Percentiles rank a stretch among this genome's conserved stretches.
Evolutionary conservation across 2,113 vertebrate species (phyloP).

Genomic region (Podiceps cristatus): DNA sequence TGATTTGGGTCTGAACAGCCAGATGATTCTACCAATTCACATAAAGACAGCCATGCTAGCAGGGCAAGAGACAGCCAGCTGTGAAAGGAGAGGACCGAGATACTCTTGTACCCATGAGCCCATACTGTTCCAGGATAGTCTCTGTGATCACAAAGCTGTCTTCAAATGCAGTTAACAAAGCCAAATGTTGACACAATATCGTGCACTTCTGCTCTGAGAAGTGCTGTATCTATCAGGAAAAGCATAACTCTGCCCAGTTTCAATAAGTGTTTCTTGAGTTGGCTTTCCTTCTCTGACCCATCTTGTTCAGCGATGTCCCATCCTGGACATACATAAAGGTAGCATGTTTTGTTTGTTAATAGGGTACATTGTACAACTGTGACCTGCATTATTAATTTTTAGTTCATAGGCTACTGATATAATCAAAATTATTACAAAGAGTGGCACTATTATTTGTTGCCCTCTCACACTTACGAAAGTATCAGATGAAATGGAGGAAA

Average conservation of each 20-base stretch:
- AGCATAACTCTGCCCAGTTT: neutral
- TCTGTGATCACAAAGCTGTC: neutral
- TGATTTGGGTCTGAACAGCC: conserved; percentile 2
- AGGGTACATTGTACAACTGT: neutral
- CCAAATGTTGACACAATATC: neutral
- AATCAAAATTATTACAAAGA: neutral
- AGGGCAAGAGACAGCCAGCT: neutral
- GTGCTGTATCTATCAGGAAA: neutral
- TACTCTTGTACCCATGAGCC: neutral
- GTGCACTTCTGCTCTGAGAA: neutral
- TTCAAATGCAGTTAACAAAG: neutral
- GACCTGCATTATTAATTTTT: neutral
- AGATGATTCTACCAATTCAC: neutral
- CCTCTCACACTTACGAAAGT: neutral
- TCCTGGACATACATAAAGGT: neutral
- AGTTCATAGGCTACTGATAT: neutral
- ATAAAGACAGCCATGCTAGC: neutral
- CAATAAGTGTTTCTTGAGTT: neutral
- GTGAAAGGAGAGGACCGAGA: neutral
- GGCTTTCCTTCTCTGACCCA: neutral
- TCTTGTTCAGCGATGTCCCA: neutral
- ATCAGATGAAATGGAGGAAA: neutral
- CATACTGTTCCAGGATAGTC: neutral
- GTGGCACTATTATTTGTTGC: neutral
- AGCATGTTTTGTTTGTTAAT: neutral